These are phyloP conservation scores for Epinephelus cyanopodus DNA, from an alignment of 2,113 vertebrate genomes.

Conservation along the genomic window DNA sequence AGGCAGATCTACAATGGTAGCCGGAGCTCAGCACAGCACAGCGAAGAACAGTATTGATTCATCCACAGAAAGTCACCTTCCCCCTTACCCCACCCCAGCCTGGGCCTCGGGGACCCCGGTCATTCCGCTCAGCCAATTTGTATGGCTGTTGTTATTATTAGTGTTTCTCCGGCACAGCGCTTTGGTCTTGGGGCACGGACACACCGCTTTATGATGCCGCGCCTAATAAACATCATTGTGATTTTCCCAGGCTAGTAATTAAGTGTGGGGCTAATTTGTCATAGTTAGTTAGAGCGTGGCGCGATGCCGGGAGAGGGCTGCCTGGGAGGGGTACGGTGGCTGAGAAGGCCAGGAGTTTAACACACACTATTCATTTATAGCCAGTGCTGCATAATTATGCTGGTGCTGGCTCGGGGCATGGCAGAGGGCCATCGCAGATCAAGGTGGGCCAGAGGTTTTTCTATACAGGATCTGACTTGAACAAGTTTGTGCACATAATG, in stretches of 20 bases:
- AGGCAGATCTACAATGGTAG: constrained; percentile 34
- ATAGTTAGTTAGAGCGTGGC: constrained; percentile 87
- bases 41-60: constrained; percentile 73
- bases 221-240: constrained; percentile 83
- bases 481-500: constrained; percentile 7
- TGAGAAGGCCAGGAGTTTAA: constrained; percentile 54
- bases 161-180: constrained; percentile 66
- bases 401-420: constrained; percentile 13
- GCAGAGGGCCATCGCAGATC: constrained; percentile 35
- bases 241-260: constrained; percentile 87
- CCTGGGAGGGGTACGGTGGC: constrained; percentile 58
- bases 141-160: constrained; percentile 81
- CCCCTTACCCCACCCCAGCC: constrained; percentile 30
- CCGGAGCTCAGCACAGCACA: constrained; percentile 33
- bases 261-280: constrained; percentile 85
- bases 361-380: constrained; percentile 51
- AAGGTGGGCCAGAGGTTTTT: constrained; percentile 54
- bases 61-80: constrained; percentile 80
- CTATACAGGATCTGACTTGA: constrained; percentile 22
- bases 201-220: constrained; percentile 79
- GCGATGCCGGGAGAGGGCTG: constrained; percentile 57
- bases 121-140: constrained; percentile 73
- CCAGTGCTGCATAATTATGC: constrained; percentile 21
- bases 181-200: constrained; percentile 77
- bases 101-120: constrained; percentile 46